phyloP scores from a whole-genome alignment of 2,797 vertebrate species.

The Enteromius trimaculatus region DNA sequence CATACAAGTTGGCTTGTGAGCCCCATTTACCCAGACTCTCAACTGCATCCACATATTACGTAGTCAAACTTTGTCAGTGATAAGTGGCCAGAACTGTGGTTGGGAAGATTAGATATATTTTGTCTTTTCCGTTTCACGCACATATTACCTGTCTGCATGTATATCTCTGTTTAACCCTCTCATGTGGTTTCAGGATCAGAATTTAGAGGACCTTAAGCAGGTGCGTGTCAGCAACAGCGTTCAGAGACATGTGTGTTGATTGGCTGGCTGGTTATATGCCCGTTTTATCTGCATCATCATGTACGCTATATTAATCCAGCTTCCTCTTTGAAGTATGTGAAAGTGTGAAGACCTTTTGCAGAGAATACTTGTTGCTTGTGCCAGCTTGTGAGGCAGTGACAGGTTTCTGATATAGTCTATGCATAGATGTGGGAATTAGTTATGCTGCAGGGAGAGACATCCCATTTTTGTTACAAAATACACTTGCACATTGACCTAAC shows the following conservation, averaged over 20 bases:
- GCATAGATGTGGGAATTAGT: not conserved
- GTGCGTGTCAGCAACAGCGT: slow-evolving; percentile 25
- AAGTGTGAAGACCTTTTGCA: not conserved
- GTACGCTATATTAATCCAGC: slow-evolving; percentile 4
- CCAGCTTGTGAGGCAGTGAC: not conserved
- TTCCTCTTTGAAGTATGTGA: slow-evolving; percentile 17
- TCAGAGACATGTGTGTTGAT: not conserved
- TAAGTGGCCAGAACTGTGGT: not conserved
- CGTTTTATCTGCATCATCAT: not conserved
- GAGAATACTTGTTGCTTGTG: slow-evolving; percentile 10
- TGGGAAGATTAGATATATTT: not conserved
- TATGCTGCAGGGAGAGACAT: not conserved
- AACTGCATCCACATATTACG: not conserved
- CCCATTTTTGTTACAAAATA: not conserved
- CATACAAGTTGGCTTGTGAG: not conserved
- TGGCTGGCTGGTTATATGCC: slow-evolving; percentile 18
- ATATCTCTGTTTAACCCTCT: slow-evolving; percentile 64
- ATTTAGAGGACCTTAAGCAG: slow-evolving; percentile 69
- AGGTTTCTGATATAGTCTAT: not conserved
- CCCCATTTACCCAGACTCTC: not conserved
- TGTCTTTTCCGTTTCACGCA: not conserved
- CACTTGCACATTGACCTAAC: not conserved
- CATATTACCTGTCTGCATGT: not conserved
- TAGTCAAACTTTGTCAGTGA: not conserved
- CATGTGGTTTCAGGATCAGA: slow-evolving; percentile 87